phyloP scores from a whole-genome alignment of 2,797 vertebrate genomes.

The Poeciliopsis paucimaculata region DNA sequence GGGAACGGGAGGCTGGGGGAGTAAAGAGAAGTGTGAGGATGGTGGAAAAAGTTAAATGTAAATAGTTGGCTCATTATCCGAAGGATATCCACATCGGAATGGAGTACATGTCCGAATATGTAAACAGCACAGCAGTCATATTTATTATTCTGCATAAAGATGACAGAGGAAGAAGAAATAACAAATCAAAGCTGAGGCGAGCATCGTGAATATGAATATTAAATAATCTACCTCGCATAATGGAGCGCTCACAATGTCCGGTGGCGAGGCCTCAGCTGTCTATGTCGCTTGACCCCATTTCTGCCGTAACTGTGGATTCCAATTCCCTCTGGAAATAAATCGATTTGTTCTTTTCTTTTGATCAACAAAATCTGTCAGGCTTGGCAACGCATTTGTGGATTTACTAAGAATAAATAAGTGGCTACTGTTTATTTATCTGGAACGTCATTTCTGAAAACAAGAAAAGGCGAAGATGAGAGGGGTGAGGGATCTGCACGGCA shows the following conservation, averaged over 20 bases:
- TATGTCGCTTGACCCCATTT: slow-evolving; percentile 14
- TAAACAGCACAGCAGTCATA: slow-evolving; percentile 69
- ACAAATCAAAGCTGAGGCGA: slow-evolving; percentile 61
- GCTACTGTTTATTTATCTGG: slow-evolving; percentile 70
- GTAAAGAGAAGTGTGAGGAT: slow-evolving; percentile 35
- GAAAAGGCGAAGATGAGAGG: slow-evolving; percentile 23
- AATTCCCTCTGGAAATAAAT: background rate
- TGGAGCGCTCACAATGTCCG: slow-evolving; percentile 32
- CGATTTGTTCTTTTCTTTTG: slow-evolving; percentile 15
- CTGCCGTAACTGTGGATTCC: slow-evolving; percentile 1
- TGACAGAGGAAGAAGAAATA: slow-evolving; percentile 50
- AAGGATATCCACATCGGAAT: slow-evolving; percentile 71
- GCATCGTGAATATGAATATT: slow-evolving; percentile 60
- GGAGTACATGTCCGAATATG: slow-evolving; percentile 74
- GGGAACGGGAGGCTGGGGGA: background rate
- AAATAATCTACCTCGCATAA: slow-evolving; percentile 36
- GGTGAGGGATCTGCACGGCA: slow-evolving; percentile 37
- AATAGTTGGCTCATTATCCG: slow-evolving; percentile 74
- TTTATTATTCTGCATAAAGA: slow-evolving; percentile 74
- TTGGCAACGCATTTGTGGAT: slow-evolving; percentile 22
- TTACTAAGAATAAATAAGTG: slow-evolving; percentile 56
- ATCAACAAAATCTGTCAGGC: slow-evolving; percentile 16
- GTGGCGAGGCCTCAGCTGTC: slow-evolving; percentile 18
- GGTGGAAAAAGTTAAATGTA: slow-evolving; percentile 67
- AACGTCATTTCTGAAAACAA: slow-evolving; percentile 44